Percentiles rank a stretch among this genome's conserved stretches.
phyloP scores from a whole-genome alignment of 2,113 vertebrate genomes.

The Echinops telfairi region DNA sequence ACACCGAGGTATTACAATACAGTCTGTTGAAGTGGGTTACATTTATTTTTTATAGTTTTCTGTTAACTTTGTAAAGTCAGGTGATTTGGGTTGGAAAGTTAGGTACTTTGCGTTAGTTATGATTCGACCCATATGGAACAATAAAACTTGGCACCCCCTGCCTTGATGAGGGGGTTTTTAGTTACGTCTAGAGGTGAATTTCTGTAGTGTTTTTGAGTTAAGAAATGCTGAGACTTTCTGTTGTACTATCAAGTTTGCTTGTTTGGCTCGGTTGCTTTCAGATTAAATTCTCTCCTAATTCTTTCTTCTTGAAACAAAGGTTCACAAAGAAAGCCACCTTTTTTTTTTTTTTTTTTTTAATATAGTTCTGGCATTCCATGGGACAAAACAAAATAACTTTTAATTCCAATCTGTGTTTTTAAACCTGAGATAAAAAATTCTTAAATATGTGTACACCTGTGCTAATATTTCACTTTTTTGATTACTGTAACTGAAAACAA shows the following conservation, averaged over 20 bases:
- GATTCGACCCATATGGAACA: not conserved
- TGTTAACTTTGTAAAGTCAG: constrained; percentile 11
- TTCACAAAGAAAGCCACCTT: not conserved
- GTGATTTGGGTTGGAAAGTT: not conserved
- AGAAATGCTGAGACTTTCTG: not conserved
- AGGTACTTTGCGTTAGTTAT: not conserved
- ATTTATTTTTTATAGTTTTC: constrained; percentile 52
- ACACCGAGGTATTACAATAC: not conserved
- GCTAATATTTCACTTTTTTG: not conserved
- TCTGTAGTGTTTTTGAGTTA: not conserved
- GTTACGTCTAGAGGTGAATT: not conserved
- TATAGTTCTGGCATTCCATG: not conserved
- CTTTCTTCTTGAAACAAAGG: not conserved
- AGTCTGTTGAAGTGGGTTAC: constrained; percentile 21
- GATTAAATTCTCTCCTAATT: not conserved
- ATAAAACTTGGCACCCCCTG: not conserved
- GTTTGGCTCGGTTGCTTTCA: not conserved
- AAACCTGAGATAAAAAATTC: not conserved
- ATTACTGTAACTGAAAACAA: not conserved
- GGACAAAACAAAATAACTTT: constrained; percentile 31
- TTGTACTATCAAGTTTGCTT: not conserved
- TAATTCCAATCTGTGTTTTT: not conserved
- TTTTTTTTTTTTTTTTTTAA: not conserved
- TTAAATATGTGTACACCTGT: not conserved
- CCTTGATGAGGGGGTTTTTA: not conserved